Conservation (phyloP, 2,888 invertebrate genomes). For the Leucoma salicis region DNA sequence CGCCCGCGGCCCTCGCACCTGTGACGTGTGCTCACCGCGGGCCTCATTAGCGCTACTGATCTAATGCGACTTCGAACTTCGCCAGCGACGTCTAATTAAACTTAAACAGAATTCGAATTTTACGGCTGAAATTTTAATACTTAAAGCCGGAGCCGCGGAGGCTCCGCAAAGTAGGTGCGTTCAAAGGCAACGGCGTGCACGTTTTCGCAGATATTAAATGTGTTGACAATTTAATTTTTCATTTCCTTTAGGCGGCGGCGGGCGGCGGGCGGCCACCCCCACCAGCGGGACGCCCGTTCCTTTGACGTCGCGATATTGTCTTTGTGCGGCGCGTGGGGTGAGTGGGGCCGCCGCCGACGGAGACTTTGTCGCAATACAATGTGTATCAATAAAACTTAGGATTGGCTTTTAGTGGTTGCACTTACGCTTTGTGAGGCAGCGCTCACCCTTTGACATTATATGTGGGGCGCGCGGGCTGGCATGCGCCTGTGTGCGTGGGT, state of each 20-base stretch:
- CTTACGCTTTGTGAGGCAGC: slow-evolving; percentile 82
- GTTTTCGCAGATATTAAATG: slow-evolving; percentile 83
- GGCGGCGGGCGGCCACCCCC: slow-evolving; percentile 54
- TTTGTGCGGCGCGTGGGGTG: slow-evolving; percentile 79
- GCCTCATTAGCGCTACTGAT: slow-evolving; percentile 80
- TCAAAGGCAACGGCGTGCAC: slow-evolving; percentile 79
- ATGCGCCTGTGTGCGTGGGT: slow-evolving; percentile 17
- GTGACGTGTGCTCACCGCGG: slow-evolving; percentile 75
- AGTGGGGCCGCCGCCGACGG: slow-evolving; percentile 71
- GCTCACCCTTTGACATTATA: slow-evolving; percentile 82
- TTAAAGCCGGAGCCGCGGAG: slow-evolving; percentile 70
- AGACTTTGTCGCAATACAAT: slow-evolving; percentile 83
- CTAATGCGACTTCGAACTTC: slow-evolving; percentile 77
- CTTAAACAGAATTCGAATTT: slow-evolving; percentile 79
- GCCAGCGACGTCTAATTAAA: slow-evolving; percentile 75
- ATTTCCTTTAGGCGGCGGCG: slow-evolving; percentile 77
- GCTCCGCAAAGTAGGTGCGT: slow-evolving; percentile 70
- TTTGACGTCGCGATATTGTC: slow-evolving; percentile 83
- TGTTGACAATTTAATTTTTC: slow-evolving; percentile 83
- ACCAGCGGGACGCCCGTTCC: slow-evolving; percentile 63
- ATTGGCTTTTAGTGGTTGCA: slow-evolving; percentile 83
- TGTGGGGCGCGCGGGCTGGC: slow-evolving; percentile 51
- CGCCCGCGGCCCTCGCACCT: slow-evolving; percentile 50
- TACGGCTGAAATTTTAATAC: slow-evolving; percentile 78
- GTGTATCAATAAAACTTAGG: slow-evolving; percentile 83